Conservation (phyloP, 2,888 invertebrate species). For the Hydropsyche betteni region DNA sequence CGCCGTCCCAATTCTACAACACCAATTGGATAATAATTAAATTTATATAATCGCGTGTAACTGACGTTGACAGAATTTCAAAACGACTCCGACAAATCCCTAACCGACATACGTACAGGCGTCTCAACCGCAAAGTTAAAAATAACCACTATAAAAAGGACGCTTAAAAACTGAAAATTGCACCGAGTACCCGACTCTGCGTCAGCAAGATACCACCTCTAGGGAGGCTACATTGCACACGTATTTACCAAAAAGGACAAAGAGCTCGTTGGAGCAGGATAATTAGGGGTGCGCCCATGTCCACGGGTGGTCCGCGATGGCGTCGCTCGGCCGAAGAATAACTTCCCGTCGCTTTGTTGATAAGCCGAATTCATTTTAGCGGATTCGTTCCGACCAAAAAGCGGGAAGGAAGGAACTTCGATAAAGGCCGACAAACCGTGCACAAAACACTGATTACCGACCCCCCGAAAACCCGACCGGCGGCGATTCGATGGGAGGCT, state of each 20-base stretch:
- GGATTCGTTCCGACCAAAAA: constrained; percentile 2
- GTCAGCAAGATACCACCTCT: neutral
- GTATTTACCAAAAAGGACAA: constrained; percentile 7
- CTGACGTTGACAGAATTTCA: too few relatives aligned
- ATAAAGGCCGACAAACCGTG: constrained; percentile 4
- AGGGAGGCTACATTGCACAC: neutral
- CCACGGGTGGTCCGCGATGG: constrained; percentile 4
- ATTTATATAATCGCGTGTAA: neutral
- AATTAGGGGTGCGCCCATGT: constrained; percentile 16
- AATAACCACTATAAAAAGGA: too few relatives aligned
- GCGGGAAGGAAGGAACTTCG: constrained; percentile 34
- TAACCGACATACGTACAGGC: too few relatives aligned
- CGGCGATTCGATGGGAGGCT: neutral
- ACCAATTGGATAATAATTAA: neutral
- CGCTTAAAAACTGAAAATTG: too few relatives aligned
- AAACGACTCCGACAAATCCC: too few relatives aligned
- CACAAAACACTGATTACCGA: constrained; percentile 35
- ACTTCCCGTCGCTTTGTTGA: constrained; percentile 34
- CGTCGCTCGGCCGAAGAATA: constrained; percentile 30
- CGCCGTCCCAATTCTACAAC: too few relatives aligned
- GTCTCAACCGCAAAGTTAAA: too few relatives aligned
- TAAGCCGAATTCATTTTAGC: constrained; percentile 35
- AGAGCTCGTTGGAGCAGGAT: constrained; percentile 17
- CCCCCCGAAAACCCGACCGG: neutral
- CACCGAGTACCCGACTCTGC: too few relatives aligned